Evolutionary conservation across 2,113 vertebrate species (phyloP).

Genomic region (Toxostoma redivivum): DNA sequence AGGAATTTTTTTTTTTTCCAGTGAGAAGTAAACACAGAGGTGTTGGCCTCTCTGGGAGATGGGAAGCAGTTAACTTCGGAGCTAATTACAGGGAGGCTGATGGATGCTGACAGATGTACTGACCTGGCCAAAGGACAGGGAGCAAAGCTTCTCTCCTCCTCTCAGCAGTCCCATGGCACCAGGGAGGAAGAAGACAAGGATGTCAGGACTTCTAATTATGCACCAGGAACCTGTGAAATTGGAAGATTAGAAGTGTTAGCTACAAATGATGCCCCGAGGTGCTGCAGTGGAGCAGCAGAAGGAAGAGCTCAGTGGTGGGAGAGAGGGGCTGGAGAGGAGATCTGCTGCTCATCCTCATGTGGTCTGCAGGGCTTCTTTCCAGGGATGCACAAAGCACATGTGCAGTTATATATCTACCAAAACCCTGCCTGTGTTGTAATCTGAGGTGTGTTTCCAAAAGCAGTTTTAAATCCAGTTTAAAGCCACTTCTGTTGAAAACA

Average conservation of each 20-base stretch:
- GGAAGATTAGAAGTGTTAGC: background rate
- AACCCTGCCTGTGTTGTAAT: background rate
- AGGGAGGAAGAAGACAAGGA: conserved; percentile 11
- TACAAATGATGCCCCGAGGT: background rate
- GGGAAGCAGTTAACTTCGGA: conserved; percentile 2
- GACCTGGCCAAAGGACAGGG: background rate
- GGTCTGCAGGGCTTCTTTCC: background rate
- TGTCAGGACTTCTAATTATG: conserved; percentile 58
- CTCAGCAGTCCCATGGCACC: background rate
- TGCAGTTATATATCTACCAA: background rate
- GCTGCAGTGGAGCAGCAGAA: background rate
- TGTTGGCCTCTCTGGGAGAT: conserved; percentile 35
- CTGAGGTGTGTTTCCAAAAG: background rate
- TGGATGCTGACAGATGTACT: background rate
- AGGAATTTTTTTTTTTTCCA: background rate
- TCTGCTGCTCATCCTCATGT: background rate
- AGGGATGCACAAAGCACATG: rapidly evolving
- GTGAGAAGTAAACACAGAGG: background rate
- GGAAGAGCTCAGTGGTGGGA: background rate
- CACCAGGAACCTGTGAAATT: background rate
- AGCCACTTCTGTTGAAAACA: background rate
- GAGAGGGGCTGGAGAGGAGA: background rate
- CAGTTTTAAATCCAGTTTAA: background rate
- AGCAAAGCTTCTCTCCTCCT: background rate
- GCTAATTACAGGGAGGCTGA: conserved; percentile 30